Evolutionary conservation across 2,113 vertebrate genomes (phyloP), one percentile per base, ranked within the genome.

Genomic region (Rhinolophus ferrumequinum): DNA sequence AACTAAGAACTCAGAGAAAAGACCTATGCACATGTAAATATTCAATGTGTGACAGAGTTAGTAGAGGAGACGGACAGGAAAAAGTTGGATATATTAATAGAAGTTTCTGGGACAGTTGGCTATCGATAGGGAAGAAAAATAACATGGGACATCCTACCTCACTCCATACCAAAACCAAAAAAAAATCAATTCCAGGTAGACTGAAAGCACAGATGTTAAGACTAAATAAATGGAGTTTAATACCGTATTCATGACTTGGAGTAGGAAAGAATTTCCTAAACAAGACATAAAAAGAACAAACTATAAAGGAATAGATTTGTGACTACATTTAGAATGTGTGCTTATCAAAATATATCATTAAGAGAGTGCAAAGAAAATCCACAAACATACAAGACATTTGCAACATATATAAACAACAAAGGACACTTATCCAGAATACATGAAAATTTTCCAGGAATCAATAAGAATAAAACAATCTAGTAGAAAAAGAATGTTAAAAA

Each of bases 191-290:
- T 76, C 30, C 22, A 58, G 28, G 38, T 84, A 76, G 62, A 56
- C 56, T 72, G 62, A 96, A 92, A 88, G 14, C 62, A 88, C 56
- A 84, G 67, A 44, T 67, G 75, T 92, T 73, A 80, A 89, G 56
- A 80, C 8, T 93, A 90, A 90, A 22, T 54, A 70, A 67, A 47
- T 35, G 22, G 44, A 84, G 18, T 67, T 94, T 44, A n/a, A 73
- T 41, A 80, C 22, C 35, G 70, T 72, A 52, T 64, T 92, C 5
- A 11, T n/a, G 19, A 77, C 30, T 88, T 72, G 12, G 10, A 83
- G 11, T 70, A 70, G 30, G 30, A 85, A 79, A 88, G 19, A 18
- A 33, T 50, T 93, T 80, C 13, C 52, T 89, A 64, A 96, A 70
- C 18, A 79, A 69, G 38, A 84, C 64, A 95, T 52, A 60, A 56